Percentiles rank a stretch among this genome's conserved stretches.
These are phyloP conservation scores for Apocrypta bakeri DNA, from an alignment of 1,140 invertebrate species.

Conservation along the genomic window DNA sequence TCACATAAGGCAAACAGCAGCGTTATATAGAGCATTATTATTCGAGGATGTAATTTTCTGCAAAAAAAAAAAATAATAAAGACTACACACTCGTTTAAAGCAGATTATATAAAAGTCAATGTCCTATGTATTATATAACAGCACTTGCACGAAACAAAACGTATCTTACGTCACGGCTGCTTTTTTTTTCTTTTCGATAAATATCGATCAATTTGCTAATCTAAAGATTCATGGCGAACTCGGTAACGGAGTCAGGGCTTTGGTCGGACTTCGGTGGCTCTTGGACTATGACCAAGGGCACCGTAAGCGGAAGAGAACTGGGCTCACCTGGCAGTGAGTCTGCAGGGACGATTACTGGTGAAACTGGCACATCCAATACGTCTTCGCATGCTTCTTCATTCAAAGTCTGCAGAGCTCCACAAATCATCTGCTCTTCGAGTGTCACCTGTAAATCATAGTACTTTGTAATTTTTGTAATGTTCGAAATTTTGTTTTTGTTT, in stretches of 20 bases:
- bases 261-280: conserved; percentile 68
- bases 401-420: conserved; percentile 90
- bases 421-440: conserved; percentile 95
- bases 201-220: no score
- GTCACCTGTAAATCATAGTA: conserved; percentile 81
- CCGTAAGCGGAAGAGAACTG: conserved; percentile 67
- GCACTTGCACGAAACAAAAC: neutral
- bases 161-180: neutral
- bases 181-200: neutral
- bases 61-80: no score
- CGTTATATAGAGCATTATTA: neutral
- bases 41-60: neutral
- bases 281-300: conserved; percentile 73
- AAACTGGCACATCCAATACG: conserved; percentile 78
- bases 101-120: conserved; percentile 2
- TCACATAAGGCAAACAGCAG: neutral
- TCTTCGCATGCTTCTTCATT: conserved; percentile 95
- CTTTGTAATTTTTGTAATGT: conserved; percentile 8
- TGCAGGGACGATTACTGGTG: conserved; percentile 58
- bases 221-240: conserved; percentile 34
- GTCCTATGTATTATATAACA: neutral
- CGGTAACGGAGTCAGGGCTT: conserved; percentile 67
- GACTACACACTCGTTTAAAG: neutral
- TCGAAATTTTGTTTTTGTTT: conserved; percentile 18
- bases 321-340: conserved; percentile 74